These are phyloP conservation scores for Himalopsyche phryganea DNA, from an alignment of 1,140 invertebrate genomes.

Conservation along the genomic window DNA sequence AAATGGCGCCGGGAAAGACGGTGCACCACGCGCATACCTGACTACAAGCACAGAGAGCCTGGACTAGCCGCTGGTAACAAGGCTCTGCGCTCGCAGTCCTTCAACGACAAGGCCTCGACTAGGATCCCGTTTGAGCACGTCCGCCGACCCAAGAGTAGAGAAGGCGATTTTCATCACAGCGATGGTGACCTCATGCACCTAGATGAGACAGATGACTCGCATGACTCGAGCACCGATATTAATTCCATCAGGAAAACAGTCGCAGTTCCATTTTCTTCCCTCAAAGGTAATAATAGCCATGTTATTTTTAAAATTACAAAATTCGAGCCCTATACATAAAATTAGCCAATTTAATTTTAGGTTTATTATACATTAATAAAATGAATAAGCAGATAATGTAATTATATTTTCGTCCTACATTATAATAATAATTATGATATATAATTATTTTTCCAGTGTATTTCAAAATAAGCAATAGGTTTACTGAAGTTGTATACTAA, in stretches of 20 bases:
- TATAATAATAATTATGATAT: neutral
- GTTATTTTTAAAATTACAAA: too few relatives aligned
- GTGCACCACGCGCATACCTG: slow-evolving; percentile 43
- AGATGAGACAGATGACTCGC: too few relatives aligned
- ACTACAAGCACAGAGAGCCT: slow-evolving; percentile 48
- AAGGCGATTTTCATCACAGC: slow-evolving; percentile 46
- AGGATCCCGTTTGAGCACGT: slow-evolving; percentile 4
- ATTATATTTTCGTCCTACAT: neutral
- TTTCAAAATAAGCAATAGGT: too few relatives aligned
- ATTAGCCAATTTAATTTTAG: too few relatives aligned
- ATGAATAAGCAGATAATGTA: neutral
- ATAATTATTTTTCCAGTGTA: too few relatives aligned
- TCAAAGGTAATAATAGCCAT: slow-evolving; percentile 15
- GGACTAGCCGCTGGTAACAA: slow-evolving; percentile 41
- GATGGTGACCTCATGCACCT: slow-evolving; percentile 41
- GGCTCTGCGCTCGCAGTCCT: slow-evolving; percentile 49
- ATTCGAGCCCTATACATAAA: too few relatives aligned
- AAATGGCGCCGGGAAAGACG: slow-evolving; percentile 64
- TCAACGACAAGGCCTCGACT: slow-evolving; percentile 39
- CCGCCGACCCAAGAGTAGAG: slow-evolving; percentile 34
- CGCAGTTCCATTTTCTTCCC: slow-evolving; percentile 14
- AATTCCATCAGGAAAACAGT: neutral
- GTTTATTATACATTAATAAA: neutral
- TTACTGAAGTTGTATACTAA: too few relatives aligned
- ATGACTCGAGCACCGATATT: too few relatives aligned